Conservation (phyloP, 1,140 invertebrate species). For the Lasaia peninsularis region DNA sequence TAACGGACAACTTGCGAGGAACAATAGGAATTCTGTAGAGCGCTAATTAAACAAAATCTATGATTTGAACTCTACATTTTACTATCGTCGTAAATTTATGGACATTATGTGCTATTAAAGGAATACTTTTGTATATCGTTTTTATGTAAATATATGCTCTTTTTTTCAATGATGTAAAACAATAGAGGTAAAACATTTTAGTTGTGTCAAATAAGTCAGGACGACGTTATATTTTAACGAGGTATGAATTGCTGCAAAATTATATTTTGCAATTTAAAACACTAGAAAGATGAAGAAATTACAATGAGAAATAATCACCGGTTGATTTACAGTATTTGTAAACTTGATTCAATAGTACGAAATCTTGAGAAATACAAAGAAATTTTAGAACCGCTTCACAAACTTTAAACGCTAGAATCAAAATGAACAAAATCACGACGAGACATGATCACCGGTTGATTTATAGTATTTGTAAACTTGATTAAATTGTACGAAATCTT, state of each 20-base stretch:
- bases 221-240: too few relatives aligned
- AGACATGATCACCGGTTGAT: conserved; percentile 22
- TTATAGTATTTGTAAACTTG: conserved; percentile 40
- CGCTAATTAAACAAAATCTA: conserved; percentile 4
- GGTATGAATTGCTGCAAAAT: too few relatives aligned
- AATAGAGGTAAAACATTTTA: too few relatives aligned
- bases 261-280: not conserved
- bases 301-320: not conserved
- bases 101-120: conserved; percentile 34
- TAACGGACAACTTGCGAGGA: not conserved
- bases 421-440: not conserved
- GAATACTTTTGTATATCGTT: too few relatives aligned
- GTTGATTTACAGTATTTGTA: conserved; percentile 41
- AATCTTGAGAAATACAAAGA: too few relatives aligned
- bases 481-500: conserved; percentile 55
- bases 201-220: too few relatives aligned
- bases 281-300: too few relatives aligned
- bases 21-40: not conserved
- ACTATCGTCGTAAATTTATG: conserved; percentile 41
- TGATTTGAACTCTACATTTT: conserved; percentile 8
- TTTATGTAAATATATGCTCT: too few relatives aligned
- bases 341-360: too few relatives aligned
- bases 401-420: too few relatives aligned
- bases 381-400: too few relatives aligned
- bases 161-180: too few relatives aligned